These are phyloP conservation scores for Ephestia elutella DNA, from an alignment of 1,140 invertebrate genomes.

Conservation along the genomic window DNA sequence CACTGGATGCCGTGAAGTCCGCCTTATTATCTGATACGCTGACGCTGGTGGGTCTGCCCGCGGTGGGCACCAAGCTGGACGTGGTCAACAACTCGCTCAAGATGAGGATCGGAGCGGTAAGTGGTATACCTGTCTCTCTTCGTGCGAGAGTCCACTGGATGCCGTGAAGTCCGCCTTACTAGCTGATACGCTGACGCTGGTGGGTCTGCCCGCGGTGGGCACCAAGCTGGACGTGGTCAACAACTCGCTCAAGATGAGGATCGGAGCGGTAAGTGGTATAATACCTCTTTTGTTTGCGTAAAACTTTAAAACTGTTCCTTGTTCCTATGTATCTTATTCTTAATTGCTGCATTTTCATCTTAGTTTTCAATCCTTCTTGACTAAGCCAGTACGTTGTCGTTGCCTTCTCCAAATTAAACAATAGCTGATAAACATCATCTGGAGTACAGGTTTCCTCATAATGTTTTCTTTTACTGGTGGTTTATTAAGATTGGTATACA, in stretches of 20 bases:
- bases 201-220: constrained; percentile 88
- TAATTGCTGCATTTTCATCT: too few relatives aligned
- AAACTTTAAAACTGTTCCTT: too few relatives aligned
- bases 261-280: constrained; percentile 50
- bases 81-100: constrained; percentile 55
- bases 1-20: constrained; percentile 91
- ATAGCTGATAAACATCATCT: too few relatives aligned
- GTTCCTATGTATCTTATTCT: too few relatives aligned
- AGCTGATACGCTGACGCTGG: constrained; percentile 91
- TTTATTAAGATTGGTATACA: too few relatives aligned
- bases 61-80: constrained; percentile 78
- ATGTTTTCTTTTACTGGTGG: too few relatives aligned
- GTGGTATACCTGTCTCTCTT: constrained; percentile 5
- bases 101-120: constrained; percentile 65
- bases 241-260: constrained; percentile 63
- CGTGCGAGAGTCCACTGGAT: constrained; percentile 94
- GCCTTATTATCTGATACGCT: constrained; percentile 92
- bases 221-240: constrained; percentile 65
- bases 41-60: constrained; percentile 90
- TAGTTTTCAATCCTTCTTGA: too few relatives aligned
- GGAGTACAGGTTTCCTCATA: too few relatives aligned
- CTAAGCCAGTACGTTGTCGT: too few relatives aligned
- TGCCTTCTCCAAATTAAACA: too few relatives aligned
- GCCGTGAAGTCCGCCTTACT: constrained; percentile 91
- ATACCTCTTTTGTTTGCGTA: too few relatives aligned